Conservation (phyloP, 2,113 vertebrate species). For the Labeo catla region DNA sequence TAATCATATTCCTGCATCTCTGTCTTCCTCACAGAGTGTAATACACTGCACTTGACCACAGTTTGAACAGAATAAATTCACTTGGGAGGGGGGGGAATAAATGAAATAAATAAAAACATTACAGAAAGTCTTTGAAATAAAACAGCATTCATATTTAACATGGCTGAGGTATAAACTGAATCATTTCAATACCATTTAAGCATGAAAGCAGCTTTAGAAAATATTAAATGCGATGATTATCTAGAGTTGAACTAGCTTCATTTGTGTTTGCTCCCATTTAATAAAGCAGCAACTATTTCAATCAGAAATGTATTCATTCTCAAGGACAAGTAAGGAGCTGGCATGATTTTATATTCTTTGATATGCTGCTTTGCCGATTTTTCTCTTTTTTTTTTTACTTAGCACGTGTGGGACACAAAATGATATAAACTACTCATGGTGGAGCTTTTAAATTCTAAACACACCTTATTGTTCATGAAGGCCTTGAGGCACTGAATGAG, state of each 20-base stretch:
- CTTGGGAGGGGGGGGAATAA: neutral
- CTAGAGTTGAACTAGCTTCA: neutral
- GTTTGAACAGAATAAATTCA: neutral
- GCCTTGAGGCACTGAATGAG: slow-evolving; percentile 98
- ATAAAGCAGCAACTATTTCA: neutral
- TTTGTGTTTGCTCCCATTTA: slow-evolving; percentile 1
- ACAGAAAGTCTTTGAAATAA: neutral
- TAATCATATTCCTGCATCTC: slow-evolving; percentile 60
- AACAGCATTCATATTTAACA: neutral
- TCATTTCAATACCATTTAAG: neutral
- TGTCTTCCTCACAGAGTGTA: neutral
- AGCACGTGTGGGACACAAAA: neutral
- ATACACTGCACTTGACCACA: slow-evolving; percentile 17
- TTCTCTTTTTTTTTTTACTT: neutral
- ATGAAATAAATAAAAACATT: neutral
- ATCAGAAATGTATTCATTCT: slow-evolving; percentile 2
- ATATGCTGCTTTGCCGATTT: neutral
- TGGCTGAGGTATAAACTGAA: neutral
- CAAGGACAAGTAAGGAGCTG: neutral
- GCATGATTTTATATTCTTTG: neutral
- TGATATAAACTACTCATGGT: slow-evolving; percentile 11
- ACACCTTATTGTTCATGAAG: slow-evolving; percentile 99
- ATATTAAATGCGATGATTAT: neutral
- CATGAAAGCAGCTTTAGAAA: slow-evolving; percentile 19
- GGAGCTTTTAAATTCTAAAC: slow-evolving; percentile 58